A percentile compares a stretch with the other conserved stretches of the same genome.
Evolutionary conservation across 2,888 invertebrate genomes (phyloP).

Genomic region (Caenorhabditis plicata): DNA sequence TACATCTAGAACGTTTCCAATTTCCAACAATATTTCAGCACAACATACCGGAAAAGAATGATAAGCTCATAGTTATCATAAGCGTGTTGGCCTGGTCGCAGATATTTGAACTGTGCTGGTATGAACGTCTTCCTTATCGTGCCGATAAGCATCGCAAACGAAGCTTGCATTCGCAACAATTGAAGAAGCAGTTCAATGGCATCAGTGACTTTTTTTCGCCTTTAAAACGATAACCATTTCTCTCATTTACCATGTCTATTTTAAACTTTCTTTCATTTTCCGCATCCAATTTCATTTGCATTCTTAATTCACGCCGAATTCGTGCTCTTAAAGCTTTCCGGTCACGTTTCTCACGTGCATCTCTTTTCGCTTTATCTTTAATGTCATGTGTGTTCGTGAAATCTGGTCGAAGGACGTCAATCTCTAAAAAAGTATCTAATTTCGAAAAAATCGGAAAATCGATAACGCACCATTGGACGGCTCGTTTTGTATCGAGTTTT

Average conservation of each 20-base stretch:
- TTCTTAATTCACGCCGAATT: conserved; percentile 42
- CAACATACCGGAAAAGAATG: conserved; percentile 51
- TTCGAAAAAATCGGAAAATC: not conserved
- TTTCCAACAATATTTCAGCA: not conserved
- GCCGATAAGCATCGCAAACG: conserved; percentile 62
- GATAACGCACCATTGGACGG: conserved; percentile 5
- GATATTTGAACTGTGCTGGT: conserved; percentile 53
- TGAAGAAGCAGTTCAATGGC: conserved; percentile 61
- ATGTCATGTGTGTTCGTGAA: conserved; percentile 48
- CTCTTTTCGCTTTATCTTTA: conserved; percentile 31
- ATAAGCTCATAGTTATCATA: conserved; percentile 58
- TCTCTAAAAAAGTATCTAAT: conserved; percentile 19
- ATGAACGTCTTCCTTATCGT: conserved; percentile 62
- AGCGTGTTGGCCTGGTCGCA: conserved; percentile 46
- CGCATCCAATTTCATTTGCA: conserved; percentile 52
- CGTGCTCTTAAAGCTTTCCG: conserved; percentile 39
- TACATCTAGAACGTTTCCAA: conserved; percentile 37
- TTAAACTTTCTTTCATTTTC: conserved; percentile 51
- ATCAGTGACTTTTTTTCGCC: conserved; percentile 55
- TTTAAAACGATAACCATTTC: conserved; percentile 8
- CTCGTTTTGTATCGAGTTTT: conserved; percentile 11
- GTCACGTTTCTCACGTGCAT: conserved; percentile 43
- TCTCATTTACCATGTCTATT: not conserved
- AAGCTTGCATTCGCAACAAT: conserved; percentile 56
- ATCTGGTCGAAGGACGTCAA: conserved; percentile 43